phyloP scores from a whole-genome alignment of 1,140 invertebrate genomes.

The Arctopsyche grandis region DNA sequence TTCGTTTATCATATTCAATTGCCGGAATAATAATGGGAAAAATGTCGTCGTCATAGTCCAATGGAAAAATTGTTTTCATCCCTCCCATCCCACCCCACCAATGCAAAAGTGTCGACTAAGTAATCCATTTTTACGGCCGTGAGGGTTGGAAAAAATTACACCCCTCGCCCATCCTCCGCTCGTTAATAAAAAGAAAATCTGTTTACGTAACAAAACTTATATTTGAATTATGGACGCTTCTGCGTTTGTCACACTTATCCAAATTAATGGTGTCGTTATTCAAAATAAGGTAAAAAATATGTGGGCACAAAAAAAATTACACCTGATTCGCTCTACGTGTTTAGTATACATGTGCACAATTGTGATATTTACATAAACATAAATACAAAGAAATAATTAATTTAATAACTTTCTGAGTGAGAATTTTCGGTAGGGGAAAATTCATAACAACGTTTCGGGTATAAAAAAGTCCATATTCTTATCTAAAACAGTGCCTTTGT shows the following conservation, averaged over 20 bases:
- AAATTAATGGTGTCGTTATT: constrained; percentile 48
- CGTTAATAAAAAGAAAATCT: constrained; percentile 37
- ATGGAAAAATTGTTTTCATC: constrained; percentile 21
- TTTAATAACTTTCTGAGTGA: no score
- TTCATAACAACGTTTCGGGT: no score
- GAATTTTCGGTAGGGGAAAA: no score
- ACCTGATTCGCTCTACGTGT: no score
- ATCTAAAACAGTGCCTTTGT: no score
- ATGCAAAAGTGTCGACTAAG: constrained; percentile 43
- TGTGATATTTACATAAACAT: no score
- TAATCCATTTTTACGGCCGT: constrained; percentile 42
- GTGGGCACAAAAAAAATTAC: background rate
- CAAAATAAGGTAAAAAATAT: constrained; percentile 30
- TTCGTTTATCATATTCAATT: constrained; percentile 16
- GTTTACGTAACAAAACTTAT: constrained; percentile 48
- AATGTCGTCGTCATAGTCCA: background rate
- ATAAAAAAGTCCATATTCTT: no score
- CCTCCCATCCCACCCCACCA: background rate
- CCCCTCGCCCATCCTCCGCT: background rate
- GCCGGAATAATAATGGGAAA: constrained; percentile 15
- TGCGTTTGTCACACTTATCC: constrained; percentile 44
- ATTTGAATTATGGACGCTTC: constrained; percentile 47
- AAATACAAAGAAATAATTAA: no score
- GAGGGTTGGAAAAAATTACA: constrained; percentile 34
- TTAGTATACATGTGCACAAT: no score